Percentiles rank a stretch among this genome's conserved stretches.
Evolutionary conservation across 1,140 invertebrate species (phyloP).

Genomic region (Macrotrachela quadricornifera): DNA sequence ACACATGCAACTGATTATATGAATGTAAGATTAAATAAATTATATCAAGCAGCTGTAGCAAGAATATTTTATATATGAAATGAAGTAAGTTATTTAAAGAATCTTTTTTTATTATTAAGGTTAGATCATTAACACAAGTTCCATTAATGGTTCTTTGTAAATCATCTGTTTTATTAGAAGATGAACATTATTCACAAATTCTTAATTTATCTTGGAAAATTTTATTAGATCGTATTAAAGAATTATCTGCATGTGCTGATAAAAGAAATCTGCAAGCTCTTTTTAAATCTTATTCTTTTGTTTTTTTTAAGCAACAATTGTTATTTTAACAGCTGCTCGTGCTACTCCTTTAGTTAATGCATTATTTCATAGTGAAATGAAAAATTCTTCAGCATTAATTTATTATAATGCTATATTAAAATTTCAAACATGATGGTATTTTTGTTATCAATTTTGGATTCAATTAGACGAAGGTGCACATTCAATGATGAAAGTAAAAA

Average conservation of each 20-base stretch:
- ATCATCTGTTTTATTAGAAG: constrained; percentile 63
- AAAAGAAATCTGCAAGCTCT: no score
- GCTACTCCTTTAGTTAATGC: no score
- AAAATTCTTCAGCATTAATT: no score
- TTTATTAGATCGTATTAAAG: constrained; percentile 49
- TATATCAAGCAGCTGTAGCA: constrained; percentile 3
- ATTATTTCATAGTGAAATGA: no score
- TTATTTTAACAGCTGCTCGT: constrained; percentile 37
- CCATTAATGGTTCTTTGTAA: constrained; percentile 70
- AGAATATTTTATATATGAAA: constrained; percentile 2
- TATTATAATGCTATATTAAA: constrained; percentile 20
- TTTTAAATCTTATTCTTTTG: constrained; percentile 2
- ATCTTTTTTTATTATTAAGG: not conserved
- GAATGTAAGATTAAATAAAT: constrained; percentile 1
- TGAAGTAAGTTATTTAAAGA: not conserved
- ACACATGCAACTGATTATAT: not conserved
- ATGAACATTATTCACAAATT: constrained; percentile 65
- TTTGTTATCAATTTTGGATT: constrained; percentile 92
- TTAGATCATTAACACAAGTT: constrained; percentile 36
- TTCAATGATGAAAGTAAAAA: constrained; percentile 54
- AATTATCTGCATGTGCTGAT: constrained; percentile 34
- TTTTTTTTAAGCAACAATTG: constrained; percentile 52
- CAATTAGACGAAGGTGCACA: constrained; percentile 93
- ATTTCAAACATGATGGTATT: constrained; percentile 84
- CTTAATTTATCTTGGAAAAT: constrained; percentile 79